Conservation (phyloP, 2,113 vertebrate genomes). For the Camarhynchus parvulus region DNA sequence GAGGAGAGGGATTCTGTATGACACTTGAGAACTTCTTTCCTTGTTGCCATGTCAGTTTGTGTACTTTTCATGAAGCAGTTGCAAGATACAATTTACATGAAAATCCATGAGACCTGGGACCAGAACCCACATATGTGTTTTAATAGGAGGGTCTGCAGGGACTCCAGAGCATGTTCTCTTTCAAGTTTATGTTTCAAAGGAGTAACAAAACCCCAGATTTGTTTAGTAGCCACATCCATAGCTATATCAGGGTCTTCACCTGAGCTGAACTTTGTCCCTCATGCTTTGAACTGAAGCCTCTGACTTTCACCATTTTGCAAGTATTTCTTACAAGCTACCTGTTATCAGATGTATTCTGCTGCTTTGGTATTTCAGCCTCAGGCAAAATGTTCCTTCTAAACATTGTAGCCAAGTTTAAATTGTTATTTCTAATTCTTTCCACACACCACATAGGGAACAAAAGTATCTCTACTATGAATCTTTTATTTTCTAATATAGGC, state of each 20-base stretch:
- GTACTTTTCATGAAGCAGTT: not conserved
- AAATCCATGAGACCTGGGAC: not conserved
- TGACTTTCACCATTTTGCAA: not conserved
- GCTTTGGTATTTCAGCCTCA: not conserved
- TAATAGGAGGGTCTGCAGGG: not conserved
- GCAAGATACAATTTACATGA: not conserved
- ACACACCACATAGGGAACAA: not conserved
- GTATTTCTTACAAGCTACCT: not conserved
- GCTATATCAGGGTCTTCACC: not conserved
- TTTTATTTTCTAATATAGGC: not conserved
- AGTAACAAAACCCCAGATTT: not conserved
- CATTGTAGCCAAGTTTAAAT: not conserved
- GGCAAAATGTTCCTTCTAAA: not conserved
- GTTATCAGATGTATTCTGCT: not conserved
- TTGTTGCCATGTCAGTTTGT: not conserved
- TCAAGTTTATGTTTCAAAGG: not conserved
- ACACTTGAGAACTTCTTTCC: not conserved
- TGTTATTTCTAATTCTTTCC: not conserved
- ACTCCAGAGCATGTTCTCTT: not conserved
- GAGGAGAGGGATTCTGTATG: not conserved
- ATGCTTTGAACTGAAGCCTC: not conserved
- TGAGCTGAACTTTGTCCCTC: not conserved
- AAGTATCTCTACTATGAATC: not conserved
- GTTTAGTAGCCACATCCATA: not conserved
- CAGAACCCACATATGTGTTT: rapidly evolving